phyloP scores from a whole-genome alignment of 2,888 invertebrate species.

The Autographa gamma region DNA sequence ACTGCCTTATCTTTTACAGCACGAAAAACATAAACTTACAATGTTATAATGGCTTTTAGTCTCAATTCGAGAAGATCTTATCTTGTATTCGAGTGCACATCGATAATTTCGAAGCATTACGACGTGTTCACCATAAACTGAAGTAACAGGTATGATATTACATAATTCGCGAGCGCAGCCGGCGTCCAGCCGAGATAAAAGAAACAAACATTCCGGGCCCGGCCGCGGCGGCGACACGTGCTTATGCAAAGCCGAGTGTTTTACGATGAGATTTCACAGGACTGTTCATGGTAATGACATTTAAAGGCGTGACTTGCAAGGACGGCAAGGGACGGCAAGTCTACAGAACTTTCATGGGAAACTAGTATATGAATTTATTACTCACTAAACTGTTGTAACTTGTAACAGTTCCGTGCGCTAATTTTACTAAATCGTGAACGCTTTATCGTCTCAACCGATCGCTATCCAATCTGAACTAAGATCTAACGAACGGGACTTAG shows the following conservation, averaged over 20 bases:
- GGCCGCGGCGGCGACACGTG: conserved; percentile 44
- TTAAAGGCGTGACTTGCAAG: conserved; percentile 73
- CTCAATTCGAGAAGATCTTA: not conserved
- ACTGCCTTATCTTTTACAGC: not conserved
- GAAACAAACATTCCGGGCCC: conserved; percentile 47
- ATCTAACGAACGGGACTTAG: conserved; percentile 54
- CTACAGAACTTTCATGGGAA: conserved; percentile 27
- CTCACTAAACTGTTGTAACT: conserved; percentile 36
- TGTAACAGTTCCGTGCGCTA: conserved; percentile 47
- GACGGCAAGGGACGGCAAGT: conserved; percentile 47
- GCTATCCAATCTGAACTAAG: conserved; percentile 40
- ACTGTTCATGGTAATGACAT: conserved; percentile 71
- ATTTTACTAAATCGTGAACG: conserved; percentile 53
- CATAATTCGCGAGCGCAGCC: conserved; percentile 22
- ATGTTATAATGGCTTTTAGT: not conserved
- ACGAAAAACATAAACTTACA: not conserved
- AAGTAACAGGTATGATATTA: conserved; percentile 35
- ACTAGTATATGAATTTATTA: conserved; percentile 52
- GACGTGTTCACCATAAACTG: conserved; percentile 29
- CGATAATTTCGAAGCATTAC: conserved; percentile 22
- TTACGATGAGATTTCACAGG: conserved; percentile 62
- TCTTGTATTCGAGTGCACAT: conserved; percentile 3
- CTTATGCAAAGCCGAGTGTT: conserved; percentile 41
- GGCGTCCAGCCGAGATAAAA: conserved; percentile 29
- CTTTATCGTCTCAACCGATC: conserved; percentile 48